Base-by-base conservation (phyloP, 2,113 vertebrate genomes). In the Zingel zingel region DNA sequence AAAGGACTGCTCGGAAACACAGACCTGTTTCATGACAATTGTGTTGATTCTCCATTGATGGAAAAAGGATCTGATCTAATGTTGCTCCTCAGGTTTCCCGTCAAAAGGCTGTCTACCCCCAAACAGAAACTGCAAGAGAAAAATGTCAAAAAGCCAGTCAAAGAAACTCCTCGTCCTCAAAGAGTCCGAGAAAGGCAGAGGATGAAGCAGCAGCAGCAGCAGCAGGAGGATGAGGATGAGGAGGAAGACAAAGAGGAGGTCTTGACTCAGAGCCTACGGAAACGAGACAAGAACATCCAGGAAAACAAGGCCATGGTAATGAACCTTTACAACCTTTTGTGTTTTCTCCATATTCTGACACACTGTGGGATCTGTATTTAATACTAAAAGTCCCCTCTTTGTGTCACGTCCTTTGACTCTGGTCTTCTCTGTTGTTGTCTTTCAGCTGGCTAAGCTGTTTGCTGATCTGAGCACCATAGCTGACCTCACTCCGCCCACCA, bases 221-320 rank as follows among this genome's bases (percentile, higher is more conserved):
- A 81, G 18, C 75, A 91, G 71, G 48, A 71, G 1, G 25, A 51
- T 9, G 53, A 64, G 54, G 81, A 86, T 66, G 63, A 91, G 79
- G 84, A 91, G 64, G 72, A 80, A 0, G 61, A 75, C 10, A 58
- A 91, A n/a, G 85, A 89, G 81, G 88, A 94, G 18, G 93, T 92
- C 11, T 90, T 96, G 45, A 95, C 95, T 39, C 93, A 91, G 51
- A 90, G 91, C 67, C 92, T 96, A n/a, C 96, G 91, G 0, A 98
- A 97, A 81, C 95, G 98, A 88, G 95, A 97, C 82, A 95, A 97
- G 90, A 99, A 99, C 93, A 99, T 99, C 86, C 95, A 97, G 89
- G 98, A 99, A 95, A 99, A 99, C 94, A 99, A 99, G 91, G 98
- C 97, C 70, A 96, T 99, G 98, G 98, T 99, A 93, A 56, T 23